Evolutionary conservation across 1,140 invertebrate genomes (phyloP).

Genomic region (Heliconius congener): DNA sequence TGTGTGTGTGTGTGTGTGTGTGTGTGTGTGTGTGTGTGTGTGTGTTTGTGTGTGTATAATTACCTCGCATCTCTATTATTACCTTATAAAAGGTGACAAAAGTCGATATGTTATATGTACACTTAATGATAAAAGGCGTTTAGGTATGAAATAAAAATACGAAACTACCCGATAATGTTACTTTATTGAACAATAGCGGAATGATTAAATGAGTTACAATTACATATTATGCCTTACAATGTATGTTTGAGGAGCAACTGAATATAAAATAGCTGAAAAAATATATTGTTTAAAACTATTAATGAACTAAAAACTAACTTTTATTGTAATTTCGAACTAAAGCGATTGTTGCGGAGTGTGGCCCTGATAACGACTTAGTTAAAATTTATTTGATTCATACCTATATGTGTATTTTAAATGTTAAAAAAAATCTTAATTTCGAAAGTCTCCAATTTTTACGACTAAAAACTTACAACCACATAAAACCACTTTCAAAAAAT

Average conservation of each 20-base stretch:
- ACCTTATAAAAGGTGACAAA: too few relatives aligned
- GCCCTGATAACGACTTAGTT: not conserved
- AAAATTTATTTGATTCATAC: not conserved
- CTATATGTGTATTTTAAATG: not conserved
- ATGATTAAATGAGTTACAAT: not conserved
- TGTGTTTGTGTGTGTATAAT: too few relatives aligned
- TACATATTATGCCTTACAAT: constrained; percentile 1
- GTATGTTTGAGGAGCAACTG: not conserved
- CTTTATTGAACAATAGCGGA: constrained; percentile 23
- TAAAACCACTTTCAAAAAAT: not conserved
- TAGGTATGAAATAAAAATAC: constrained; percentile 8
- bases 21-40: too few relatives aligned
- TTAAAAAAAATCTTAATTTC: not conserved
- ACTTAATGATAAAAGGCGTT: too few relatives aligned
- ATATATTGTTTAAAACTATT: not conserved
- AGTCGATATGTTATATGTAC: too few relatives aligned
- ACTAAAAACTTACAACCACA: not conserved
- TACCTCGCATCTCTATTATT: too few relatives aligned
- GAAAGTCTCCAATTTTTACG: not conserved
- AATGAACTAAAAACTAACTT: not conserved
- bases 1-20: too few relatives aligned
- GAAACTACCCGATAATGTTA: constrained; percentile 16
- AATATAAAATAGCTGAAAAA: not conserved
- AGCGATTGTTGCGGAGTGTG: not conserved
- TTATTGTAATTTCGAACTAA: not conserved